These are phyloP conservation scores for Scytalopus superciliaris DNA, from an alignment of 2,113 vertebrate genomes.

Conservation along the genomic window DNA sequence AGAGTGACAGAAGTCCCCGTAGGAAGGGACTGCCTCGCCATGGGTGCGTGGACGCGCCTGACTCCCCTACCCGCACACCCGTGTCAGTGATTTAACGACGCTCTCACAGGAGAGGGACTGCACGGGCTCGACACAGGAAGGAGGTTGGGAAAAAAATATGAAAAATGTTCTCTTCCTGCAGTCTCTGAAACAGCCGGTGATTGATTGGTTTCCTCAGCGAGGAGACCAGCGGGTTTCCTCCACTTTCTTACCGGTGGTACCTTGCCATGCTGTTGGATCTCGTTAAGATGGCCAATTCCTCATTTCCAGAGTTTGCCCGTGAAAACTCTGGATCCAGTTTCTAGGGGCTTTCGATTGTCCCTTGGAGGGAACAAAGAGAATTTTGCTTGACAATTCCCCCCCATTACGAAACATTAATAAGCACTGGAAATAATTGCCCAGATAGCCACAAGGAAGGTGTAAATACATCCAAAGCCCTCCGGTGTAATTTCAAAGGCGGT, in stretches of 20 bases:
- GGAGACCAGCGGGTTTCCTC: slow-evolving; percentile 6
- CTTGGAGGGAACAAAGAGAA: not conserved
- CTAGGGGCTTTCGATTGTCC: slow-evolving; percentile 13
- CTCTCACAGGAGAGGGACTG: not conserved
- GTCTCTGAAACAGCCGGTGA: not conserved
- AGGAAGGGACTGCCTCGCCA: not conserved
- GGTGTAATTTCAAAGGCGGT: not conserved
- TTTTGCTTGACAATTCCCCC: not conserved
- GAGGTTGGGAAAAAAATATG: not conserved
- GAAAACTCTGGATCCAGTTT: not conserved
- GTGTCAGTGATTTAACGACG: slow-evolving; percentile 2
- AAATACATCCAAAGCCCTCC: not conserved
- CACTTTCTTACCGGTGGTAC: not conserved
- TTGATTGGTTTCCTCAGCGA: slow-evolving; percentile 20
- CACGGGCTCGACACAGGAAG: not conserved
- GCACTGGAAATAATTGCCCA: not conserved
- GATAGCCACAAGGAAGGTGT: not conserved
- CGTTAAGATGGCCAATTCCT: slow-evolving; percentile 3
- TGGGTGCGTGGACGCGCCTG: not conserved
- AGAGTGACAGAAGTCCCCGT: not conserved
- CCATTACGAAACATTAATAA: not conserved
- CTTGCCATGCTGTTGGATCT: not conserved
- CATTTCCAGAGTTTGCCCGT: not conserved
- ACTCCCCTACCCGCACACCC: not conserved
- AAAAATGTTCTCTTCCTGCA: slow-evolving; percentile 17